Conservation (phyloP, 2,888 invertebrate genomes). For the Caenorhabditis panamensis region DNA sequence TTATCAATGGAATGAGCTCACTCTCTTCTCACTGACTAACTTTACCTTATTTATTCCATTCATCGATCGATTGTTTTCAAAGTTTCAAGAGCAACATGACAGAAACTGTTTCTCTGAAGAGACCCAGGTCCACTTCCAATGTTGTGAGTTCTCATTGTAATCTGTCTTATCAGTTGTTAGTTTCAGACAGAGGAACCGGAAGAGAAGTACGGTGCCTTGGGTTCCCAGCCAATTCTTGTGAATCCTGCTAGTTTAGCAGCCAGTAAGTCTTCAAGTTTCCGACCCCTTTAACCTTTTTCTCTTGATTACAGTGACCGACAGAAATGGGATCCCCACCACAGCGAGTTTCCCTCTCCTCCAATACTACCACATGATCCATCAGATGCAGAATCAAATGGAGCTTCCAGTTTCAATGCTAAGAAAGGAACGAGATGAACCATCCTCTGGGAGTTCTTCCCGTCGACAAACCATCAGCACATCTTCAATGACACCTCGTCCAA, state of each 20-base stretch:
- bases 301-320: conserved; percentile 34
- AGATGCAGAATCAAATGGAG: conserved; percentile 46
- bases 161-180: neutral
- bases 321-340: conserved; percentile 8
- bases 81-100: conserved; percentile 21
- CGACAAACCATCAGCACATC: conserved; percentile 34
- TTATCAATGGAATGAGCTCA: conserved; percentile 36
- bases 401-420: conserved; percentile 7
- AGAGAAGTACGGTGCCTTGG: conserved; percentile 28
- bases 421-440: conserved; percentile 31
- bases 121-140: conserved; percentile 26
- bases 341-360: conserved; percentile 37
- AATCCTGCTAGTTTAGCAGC: conserved; percentile 15
- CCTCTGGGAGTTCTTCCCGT: conserved; percentile 22
- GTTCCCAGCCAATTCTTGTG: conserved; percentile 18
- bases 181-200: conserved; percentile 50
- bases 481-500: conserved; percentile 20
- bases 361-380: conserved; percentile 43
- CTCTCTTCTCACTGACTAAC: conserved; percentile 43
- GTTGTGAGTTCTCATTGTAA: conserved; percentile 13
- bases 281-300: no score
- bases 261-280: conserved; percentile 11
- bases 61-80: conserved; percentile 1
- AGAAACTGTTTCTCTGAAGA: conserved; percentile 36
- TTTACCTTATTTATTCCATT: conserved; percentile 29